These are phyloP conservation scores for Helicoverpa armigera DNA, from an alignment of 1,140 invertebrate genomes.

Conservation along the genomic window DNA sequence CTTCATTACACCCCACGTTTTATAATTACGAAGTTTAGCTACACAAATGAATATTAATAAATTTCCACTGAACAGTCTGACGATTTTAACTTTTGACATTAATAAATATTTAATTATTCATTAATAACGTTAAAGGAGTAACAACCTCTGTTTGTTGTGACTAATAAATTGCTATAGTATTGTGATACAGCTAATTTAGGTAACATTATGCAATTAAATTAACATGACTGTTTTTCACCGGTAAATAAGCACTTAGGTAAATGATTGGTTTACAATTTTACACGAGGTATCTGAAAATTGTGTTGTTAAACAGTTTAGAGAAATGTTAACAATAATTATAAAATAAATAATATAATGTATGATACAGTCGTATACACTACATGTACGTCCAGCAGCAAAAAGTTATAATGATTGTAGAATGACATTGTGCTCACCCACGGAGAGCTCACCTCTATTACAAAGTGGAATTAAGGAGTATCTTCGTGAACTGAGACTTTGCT, in stretches of 20 bases:
- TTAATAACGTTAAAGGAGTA: conserved; percentile 51
- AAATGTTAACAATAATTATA: too few species aligned
- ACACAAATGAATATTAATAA: conserved; percentile 44
- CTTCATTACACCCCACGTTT: conserved; percentile 1
- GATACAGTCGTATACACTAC: too few species aligned
- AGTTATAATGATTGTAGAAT: neutral
- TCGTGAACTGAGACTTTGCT: neutral
- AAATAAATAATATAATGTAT: too few species aligned
- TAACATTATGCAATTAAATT: conserved; percentile 27
- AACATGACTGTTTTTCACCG: neutral
- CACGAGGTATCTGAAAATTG: too few species aligned
- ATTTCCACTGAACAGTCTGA: conserved; percentile 39
- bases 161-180: conserved; percentile 32
- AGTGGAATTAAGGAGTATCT: neutral
- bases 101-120: conserved; percentile 62
- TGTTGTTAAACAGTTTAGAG: too few species aligned
- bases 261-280: too few species aligned
- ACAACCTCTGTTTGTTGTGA: conserved; percentile 45
- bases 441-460: conserved; percentile 6
- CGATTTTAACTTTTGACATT: conserved; percentile 61
- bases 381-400: too few species aligned
- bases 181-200: neutral
- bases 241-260: neutral
- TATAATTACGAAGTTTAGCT: conserved; percentile 2
- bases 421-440: neutral